Conservation (phyloP, 2,113 vertebrate genomes). For the Nestor notabilis region DNA sequence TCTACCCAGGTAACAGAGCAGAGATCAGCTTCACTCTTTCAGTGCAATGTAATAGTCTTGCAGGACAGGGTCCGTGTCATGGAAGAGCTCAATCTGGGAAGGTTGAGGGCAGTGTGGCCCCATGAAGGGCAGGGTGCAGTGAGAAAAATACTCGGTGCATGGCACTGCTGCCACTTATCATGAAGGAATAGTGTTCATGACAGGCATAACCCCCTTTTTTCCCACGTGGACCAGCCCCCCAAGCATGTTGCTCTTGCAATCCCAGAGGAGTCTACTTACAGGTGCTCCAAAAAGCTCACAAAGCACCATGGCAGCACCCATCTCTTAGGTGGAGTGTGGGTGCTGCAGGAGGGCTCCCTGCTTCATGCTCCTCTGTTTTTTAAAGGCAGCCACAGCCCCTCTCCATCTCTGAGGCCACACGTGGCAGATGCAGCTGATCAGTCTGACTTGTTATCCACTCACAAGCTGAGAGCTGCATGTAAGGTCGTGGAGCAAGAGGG, state of each 20-base stretch:
- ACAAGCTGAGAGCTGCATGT: fast-evolving
- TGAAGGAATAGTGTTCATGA: not conserved
- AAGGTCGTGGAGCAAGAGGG: not conserved
- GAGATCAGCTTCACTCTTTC: fast-evolving
- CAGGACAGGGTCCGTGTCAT: not conserved
- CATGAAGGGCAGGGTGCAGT: not conserved
- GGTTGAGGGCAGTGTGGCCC: fast-evolving
- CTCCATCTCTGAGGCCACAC: not conserved
- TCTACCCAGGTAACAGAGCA: slow-evolving; percentile 88
- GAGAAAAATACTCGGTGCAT: not conserved
- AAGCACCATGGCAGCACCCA: not conserved
- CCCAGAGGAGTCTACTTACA: not conserved
- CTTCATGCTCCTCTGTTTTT: not conserved
- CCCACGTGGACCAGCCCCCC: too few relatives aligned
- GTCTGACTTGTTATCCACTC: not conserved
- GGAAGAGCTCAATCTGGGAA: not conserved
- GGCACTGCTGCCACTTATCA: not conserved
- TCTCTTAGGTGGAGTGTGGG: fast-evolving
- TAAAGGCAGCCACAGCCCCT: not conserved
- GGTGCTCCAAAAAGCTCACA: not conserved
- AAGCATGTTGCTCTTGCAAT: not conserved
- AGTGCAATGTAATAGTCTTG: fast-evolving
- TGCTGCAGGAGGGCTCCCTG: not conserved
- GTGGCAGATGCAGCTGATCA: not conserved
- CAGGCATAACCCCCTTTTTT: not conserved